Conservation (phyloP, 2,888 invertebrate genomes). For the Patella pellucida region DNA sequence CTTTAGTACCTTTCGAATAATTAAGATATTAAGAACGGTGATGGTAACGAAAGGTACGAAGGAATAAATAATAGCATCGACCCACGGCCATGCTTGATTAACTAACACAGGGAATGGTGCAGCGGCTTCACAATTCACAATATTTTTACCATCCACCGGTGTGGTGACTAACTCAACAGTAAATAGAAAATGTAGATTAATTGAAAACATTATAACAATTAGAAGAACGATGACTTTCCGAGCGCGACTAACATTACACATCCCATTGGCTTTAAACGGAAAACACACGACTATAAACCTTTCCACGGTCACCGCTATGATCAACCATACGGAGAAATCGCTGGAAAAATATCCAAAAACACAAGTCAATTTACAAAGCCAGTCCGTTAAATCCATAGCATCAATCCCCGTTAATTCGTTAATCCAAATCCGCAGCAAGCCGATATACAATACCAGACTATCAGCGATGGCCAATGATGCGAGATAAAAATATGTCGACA, state of each 20-base stretch:
- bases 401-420: slow-evolving; percentile 59
- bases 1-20: slow-evolving; percentile 60
- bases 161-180: slow-evolving; percentile 49
- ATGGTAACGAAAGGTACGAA: slow-evolving; percentile 62
- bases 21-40: slow-evolving; percentile 59
- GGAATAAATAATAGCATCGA: slow-evolving; percentile 66
- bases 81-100: slow-evolving; percentile 63
- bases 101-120: slow-evolving; percentile 39
- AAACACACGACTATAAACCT: slow-evolving; percentile 66
- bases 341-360: slow-evolving; percentile 61
- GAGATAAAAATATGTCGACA: slow-evolving; percentile 67
- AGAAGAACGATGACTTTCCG: slow-evolving; percentile 54
- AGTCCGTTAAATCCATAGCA: slow-evolving; percentile 51
- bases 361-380: slow-evolving; percentile 62
- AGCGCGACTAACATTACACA: slow-evolving; percentile 60
- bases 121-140: slow-evolving; percentile 41
- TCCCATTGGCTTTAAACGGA: slow-evolving; percentile 60
- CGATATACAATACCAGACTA: slow-evolving; percentile 64
- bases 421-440: slow-evolving; percentile 65
- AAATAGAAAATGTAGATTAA: slow-evolving; percentile 65
- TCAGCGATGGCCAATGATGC: slow-evolving; percentile 66
- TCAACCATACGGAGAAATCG: slow-evolving; percentile 68
- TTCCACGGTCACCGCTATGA: slow-evolving; percentile 67
- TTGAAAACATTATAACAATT: slow-evolving; percentile 47
- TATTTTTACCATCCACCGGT: slow-evolving; percentile 27